Evolutionary conservation across 2,888 invertebrate genomes (phyloP).

Genomic region (Dyspetes luteomarginatus): DNA sequence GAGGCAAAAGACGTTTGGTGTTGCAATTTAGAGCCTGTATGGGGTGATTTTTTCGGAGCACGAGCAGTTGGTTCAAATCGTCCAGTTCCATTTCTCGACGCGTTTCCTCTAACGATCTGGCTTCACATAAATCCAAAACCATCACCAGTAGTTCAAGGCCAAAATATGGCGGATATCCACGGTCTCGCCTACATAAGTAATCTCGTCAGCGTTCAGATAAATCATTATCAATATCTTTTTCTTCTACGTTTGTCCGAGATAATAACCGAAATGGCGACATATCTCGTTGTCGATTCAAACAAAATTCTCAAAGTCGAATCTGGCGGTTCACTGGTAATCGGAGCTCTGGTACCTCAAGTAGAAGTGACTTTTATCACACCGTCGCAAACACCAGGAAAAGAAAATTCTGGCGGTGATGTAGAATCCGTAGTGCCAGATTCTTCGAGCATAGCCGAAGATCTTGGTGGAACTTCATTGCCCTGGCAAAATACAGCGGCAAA

Average conservation of each 20-base stretch:
- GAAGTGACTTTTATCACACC: conserved; percentile 96
- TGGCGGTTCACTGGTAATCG: conserved; percentile 87
- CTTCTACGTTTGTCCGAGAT: conserved; percentile 93
- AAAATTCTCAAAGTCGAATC: conserved; percentile 86
- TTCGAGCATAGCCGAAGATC: conserved; percentile 92
- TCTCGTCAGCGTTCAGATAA: conserved; percentile 94
- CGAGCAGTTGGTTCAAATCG: conserved; percentile 89
- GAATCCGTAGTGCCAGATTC: conserved; percentile 94
- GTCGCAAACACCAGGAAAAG: conserved; percentile 92
- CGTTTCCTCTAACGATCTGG: conserved; percentile 95
- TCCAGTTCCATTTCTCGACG: conserved; percentile 92
- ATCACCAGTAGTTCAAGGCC: conserved; percentile 39
- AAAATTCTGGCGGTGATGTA: conserved; percentile 92
- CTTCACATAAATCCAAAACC: conserved; percentile 85
- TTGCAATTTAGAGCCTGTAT: conserved; percentile 93
- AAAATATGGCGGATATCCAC: conserved; percentile 88
- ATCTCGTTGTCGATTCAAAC: conserved; percentile 91
- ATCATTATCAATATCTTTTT: conserved; percentile 97
- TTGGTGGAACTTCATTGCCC: conserved; percentile 76
- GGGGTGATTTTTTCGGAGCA: conserved; percentile 96
- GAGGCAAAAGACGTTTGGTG: conserved; percentile 96
- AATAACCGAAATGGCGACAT: conserved; percentile 91
- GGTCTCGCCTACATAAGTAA: conserved; percentile 92
- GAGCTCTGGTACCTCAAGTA: conserved; percentile 92
- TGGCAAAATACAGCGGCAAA: conserved; percentile 74